Evolutionary conservation across 2,797 vertebrate genomes (phyloP).

Genomic region (Nannoperca australis): DNA sequence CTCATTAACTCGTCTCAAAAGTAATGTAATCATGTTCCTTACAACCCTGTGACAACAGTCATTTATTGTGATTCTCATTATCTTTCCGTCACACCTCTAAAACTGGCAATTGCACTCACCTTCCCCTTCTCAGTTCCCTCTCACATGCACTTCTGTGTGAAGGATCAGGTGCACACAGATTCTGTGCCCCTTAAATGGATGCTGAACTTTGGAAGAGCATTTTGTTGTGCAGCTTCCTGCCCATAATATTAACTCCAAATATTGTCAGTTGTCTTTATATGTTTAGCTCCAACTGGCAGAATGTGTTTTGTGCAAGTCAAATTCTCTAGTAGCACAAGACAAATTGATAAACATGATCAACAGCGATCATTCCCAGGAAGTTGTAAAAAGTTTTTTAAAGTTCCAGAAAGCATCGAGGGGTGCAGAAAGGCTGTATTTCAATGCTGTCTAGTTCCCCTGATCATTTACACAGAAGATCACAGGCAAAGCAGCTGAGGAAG

Average conservation of each 20-base stretch:
- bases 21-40: slow-evolving; percentile 14
- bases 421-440: not conserved
- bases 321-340: not conserved
- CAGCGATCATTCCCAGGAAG: not conserved
- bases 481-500: slow-evolving; percentile 17
- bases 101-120: slow-evolving; percentile 18
- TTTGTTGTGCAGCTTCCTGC: not conserved
- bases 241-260: not conserved
- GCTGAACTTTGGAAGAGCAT: slow-evolving; percentile 7
- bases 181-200: not conserved
- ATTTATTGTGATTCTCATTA: slow-evolving; percentile 27
- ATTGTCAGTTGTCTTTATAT: not conserved
- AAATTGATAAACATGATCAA: not conserved
- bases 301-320: not conserved
- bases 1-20: slow-evolving; percentile 23
- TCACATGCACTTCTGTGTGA: slow-evolving; percentile 14
- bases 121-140: slow-evolving; percentile 7
- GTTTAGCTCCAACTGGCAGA: not conserved
- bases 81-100: slow-evolving; percentile 15
- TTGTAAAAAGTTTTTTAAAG: not conserved
- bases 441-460: not conserved
- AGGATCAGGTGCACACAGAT: slow-evolving; percentile 1
- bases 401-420: not conserved
- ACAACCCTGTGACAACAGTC: slow-evolving; percentile 14
- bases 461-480: slow-evolving; percentile 7